Conservation (phyloP, 2,797 vertebrate species). For the Gambusia yucatana region DNA sequence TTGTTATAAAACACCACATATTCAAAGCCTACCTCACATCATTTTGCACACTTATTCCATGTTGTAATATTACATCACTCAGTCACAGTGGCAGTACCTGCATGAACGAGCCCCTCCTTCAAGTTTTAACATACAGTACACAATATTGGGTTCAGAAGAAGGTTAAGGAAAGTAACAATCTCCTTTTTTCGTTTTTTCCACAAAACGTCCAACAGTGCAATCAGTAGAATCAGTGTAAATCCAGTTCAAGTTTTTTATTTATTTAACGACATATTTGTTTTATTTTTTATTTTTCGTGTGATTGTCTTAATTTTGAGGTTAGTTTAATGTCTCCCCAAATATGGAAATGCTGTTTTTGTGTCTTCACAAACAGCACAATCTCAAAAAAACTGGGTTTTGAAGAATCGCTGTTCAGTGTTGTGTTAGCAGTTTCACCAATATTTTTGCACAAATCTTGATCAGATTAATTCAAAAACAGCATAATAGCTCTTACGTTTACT, state of each 20-base stretch:
- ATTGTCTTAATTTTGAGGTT: neutral
- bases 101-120: neutral
- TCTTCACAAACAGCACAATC: neutral
- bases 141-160: neutral
- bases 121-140: neutral
- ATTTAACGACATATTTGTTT: neutral
- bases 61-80: neutral
- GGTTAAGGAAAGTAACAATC: neutral
- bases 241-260: neutral
- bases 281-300: neutral
- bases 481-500: neutral
- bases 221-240: neutral
- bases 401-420: neutral
- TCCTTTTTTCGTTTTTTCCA: neutral
- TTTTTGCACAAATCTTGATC: neutral
- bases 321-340: neutral
- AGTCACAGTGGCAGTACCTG: neutral
- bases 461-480: neutral
- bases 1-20: neutral
- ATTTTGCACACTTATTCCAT: neutral
- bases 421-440: neutral
- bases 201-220: neutral
- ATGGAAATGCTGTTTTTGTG: neutral
- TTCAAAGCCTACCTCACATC: neutral
- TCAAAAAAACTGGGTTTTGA: neutral